phyloP scores from a whole-genome alignment of 2,113 vertebrate genomes.

The Porphyrio hochstetteri region DNA sequence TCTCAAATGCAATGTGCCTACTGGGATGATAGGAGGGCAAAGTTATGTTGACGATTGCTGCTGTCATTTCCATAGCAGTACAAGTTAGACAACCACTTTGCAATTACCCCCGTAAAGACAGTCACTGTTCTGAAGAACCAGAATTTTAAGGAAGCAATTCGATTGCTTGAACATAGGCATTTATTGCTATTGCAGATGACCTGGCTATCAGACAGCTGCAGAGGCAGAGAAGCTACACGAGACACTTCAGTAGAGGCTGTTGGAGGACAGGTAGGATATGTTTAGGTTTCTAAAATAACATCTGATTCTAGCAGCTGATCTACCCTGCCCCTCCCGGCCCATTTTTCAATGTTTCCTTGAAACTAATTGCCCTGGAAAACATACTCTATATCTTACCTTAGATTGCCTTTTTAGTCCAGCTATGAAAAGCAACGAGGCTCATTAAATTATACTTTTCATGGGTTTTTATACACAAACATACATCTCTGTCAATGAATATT shows the following conservation, averaged over 20 bases:
- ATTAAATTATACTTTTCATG: not conserved
- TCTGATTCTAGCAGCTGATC: not conserved
- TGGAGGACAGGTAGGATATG: not conserved
- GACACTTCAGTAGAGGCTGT: not conserved
- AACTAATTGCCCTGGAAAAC: not conserved
- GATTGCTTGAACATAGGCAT: not conserved
- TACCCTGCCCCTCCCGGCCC: not conserved
- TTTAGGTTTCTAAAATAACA: not conserved
- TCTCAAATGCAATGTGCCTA: not conserved
- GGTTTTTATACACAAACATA: not conserved
- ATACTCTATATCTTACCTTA: not conserved
- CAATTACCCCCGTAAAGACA: not conserved
- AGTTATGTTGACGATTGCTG: not conserved
- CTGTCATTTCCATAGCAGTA: not conserved
- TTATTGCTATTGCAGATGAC: not conserved
- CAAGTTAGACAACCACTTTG: not conserved
- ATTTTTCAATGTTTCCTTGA: not conserved
- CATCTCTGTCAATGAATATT: not conserved
- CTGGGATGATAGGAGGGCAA: rapidly evolving
- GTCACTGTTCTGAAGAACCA: not conserved
- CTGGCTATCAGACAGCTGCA: rapidly evolving
- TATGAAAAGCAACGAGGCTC: not conserved
- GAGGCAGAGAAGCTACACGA: not conserved
- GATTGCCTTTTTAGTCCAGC: not conserved
- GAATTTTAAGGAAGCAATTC: not conserved